phyloP scores from a whole-genome alignment of 64 coral and sea anemone species.

The Pocillopora damicornis region DNA sequence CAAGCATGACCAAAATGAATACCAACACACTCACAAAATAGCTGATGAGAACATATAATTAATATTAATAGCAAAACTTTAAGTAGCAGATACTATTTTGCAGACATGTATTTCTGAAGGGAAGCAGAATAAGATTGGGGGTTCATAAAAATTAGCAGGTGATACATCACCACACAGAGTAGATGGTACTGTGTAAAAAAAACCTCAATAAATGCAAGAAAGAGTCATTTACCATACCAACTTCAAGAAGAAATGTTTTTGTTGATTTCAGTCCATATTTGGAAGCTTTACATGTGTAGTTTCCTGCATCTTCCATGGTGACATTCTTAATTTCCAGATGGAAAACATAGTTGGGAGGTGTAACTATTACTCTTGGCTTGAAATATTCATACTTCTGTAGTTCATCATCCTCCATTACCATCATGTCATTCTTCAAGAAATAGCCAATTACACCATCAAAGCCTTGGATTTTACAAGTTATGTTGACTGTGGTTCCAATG shows the following conservation, averaged over 20 bases:
- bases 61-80: no score
- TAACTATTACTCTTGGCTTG: background rate
- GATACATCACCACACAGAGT: no score
- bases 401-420: background rate
- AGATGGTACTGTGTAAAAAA: no score
- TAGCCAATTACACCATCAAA: background rate
- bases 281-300: background rate
- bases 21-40: no score
- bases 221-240: background rate
- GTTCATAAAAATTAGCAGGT: no score
- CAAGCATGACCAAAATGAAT: no score
- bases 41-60: no score
- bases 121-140: no score
- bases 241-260: background rate
- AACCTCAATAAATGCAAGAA: no score
- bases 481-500: background rate
- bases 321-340: constrained; percentile 22
- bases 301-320: constrained; percentile 1
- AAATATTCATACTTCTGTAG: background rate
- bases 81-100: no score
- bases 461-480: background rate
- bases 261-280: background rate
- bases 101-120: no score
- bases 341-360: no score
- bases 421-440: background rate